Conservation (phyloP, 1,140 invertebrate genomes). For the Pachyrhynchus sulphureomaculatus region DNA sequence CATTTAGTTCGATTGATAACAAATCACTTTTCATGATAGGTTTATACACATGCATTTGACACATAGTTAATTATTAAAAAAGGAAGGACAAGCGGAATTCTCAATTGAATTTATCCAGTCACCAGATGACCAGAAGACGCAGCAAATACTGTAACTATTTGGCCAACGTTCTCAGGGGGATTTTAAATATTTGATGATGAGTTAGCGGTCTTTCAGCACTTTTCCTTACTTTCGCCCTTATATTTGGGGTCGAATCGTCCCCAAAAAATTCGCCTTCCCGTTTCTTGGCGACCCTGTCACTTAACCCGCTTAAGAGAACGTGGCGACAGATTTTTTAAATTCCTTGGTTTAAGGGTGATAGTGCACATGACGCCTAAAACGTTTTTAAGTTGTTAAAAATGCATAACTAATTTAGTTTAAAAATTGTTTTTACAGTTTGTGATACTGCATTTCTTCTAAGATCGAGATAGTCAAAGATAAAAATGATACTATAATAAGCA, state of each 20-base stretch:
- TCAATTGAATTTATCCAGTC: constrained; percentile 12
- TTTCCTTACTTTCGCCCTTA: constrained; percentile 24
- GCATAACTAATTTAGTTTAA: too few species aligned
- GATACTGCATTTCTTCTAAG: too few species aligned
- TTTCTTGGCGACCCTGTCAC: constrained; percentile 28
- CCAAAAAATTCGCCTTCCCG: constrained; percentile 18
- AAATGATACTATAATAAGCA: too few species aligned
- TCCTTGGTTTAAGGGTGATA: constrained; percentile 20
- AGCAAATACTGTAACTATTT: constrained; percentile 40
- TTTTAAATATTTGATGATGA: constrained; percentile 50
- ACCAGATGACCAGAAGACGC: constrained; percentile 3
- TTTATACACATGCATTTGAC: too few species aligned
- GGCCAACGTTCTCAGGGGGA: constrained; percentile 36
- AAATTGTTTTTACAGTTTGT: too few species aligned
- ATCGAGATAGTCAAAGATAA: too few species aligned
- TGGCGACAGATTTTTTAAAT: constrained; percentile 48
- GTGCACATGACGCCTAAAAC: not conserved
- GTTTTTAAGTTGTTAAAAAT: too few species aligned
- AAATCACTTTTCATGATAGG: too few species aligned
- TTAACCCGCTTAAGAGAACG: constrained; percentile 35
- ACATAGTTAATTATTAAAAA: not conserved
- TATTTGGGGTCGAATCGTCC: constrained; percentile 27
- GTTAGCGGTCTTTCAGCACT: constrained; percentile 45
- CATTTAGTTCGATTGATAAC: too few species aligned
- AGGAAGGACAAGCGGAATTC: constrained; percentile 10